These are phyloP conservation scores for Enteromius fasciolatus DNA, from an alignment of 2,797 vertebrate genomes.

Conservation along the genomic window DNA sequence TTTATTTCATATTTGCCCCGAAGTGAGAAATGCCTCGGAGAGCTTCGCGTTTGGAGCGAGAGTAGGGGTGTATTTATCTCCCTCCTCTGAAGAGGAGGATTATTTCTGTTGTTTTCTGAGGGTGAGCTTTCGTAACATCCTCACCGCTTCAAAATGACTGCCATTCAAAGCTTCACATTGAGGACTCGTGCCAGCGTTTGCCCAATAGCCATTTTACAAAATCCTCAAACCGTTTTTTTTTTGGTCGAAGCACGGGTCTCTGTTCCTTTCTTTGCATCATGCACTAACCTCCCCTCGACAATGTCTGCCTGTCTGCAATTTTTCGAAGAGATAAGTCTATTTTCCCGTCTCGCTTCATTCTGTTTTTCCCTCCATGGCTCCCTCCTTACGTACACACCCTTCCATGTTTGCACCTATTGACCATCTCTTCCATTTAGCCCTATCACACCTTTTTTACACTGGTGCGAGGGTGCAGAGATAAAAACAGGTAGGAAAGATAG, in stretches of 20 bases:
- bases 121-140: conserved; percentile 38
- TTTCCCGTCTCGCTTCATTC: conserved; percentile 56
- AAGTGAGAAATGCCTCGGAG: conserved; percentile 62
- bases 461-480: neutral
- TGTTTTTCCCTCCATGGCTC: conserved; percentile 64
- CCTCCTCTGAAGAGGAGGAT: conserved; percentile 24
- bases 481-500: neutral
- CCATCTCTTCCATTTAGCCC: conserved; percentile 10
- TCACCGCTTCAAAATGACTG: conserved; percentile 53
- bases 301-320: conserved; percentile 47
- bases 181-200: conserved; percentile 43
- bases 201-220: conserved; percentile 57
- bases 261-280: conserved; percentile 42
- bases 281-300: conserved; percentile 38
- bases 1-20: conserved; percentile 59
- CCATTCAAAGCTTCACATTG: conserved; percentile 58
- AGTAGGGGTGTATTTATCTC: conserved; percentile 10
- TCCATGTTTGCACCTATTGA: conserved; percentile 55
- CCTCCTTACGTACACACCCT: conserved; percentile 57
- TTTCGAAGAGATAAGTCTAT: conserved; percentile 69
- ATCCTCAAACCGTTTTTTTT: conserved; percentile 20
- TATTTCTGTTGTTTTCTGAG: conserved; percentile 28
- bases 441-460: conserved; percentile 9
- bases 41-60: conserved; percentile 25
- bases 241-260: conserved; percentile 53